phyloP scores from a whole-genome alignment of 2,888 invertebrate genomes.

The Prenolepis imparis region DNA sequence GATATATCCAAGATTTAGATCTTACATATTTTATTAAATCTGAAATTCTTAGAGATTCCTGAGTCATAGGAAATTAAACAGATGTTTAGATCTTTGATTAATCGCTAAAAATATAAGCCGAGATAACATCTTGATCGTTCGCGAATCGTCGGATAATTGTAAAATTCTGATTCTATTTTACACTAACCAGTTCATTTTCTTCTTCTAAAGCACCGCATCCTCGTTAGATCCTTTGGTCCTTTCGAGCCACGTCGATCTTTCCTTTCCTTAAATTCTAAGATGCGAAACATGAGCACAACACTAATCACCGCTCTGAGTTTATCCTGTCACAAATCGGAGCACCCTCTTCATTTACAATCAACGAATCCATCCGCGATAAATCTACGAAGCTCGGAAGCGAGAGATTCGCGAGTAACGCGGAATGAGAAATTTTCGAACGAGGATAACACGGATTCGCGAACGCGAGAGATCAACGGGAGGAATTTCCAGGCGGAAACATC shows the following conservation, averaged over 20 bases:
- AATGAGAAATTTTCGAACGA: neutral
- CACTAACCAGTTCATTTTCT: constrained; percentile 27
- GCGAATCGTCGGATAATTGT: neutral
- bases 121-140: neutral
- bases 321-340: neutral
- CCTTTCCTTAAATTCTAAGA: neutral
- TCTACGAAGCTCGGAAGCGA: neutral
- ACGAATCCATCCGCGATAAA: neutral
- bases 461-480: neutral
- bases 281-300: constrained; percentile 18
- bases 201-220: constrained; percentile 12
- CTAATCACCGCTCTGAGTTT: neutral
- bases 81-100: neutral
- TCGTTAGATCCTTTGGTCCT: neutral
- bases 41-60: neutral
- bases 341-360: neutral
- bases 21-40: neutral
- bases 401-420: neutral
- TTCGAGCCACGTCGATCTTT: neutral
- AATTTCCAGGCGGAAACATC: neutral
- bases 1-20: neutral
- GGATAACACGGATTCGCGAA: neutral
- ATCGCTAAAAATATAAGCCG: neutral
- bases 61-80: too few species aligned
- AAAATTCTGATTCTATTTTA: neutral